A percentile compares a stretch with the other conserved stretches of the same genome.
Conservation (phyloP, 1,140 invertebrate genomes). For the Cyclargus thomasi region DNA sequence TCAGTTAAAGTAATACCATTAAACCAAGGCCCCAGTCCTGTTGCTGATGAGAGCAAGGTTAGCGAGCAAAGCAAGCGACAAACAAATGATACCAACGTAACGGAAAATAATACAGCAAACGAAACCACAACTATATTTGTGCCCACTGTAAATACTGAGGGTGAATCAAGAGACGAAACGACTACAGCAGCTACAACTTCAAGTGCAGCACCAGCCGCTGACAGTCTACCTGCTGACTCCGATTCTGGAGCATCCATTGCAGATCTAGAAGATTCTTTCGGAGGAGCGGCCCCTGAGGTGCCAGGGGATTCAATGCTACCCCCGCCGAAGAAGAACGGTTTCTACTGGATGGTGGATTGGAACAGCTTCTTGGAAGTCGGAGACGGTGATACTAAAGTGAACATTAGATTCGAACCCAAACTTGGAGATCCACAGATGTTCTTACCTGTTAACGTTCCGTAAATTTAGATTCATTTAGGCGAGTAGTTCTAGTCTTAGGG, state of each 20-base stretch:
- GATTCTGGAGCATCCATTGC: constrained; percentile 70
- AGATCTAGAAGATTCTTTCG: constrained; percentile 87
- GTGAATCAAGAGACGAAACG: constrained; percentile 29
- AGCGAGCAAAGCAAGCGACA: constrained; percentile 67
- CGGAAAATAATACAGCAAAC: background rate
- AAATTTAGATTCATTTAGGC: constrained; percentile 27
- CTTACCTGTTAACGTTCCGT: constrained; percentile 81
- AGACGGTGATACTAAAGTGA: constrained; percentile 84
- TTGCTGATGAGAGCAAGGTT: constrained; percentile 47
- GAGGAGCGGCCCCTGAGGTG: constrained; percentile 74
- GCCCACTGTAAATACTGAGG: constrained; percentile 28
- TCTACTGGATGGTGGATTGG: constrained; percentile 90
- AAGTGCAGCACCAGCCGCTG: constrained; percentile 29
- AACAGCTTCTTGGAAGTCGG: constrained; percentile 89
- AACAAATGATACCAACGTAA: constrained; percentile 47
- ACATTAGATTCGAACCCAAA: constrained; percentile 86
- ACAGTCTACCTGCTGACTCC: constrained; percentile 46
- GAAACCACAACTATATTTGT: constrained; percentile 26
- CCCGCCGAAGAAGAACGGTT: constrained; percentile 81
- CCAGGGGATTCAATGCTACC: constrained; percentile 78
- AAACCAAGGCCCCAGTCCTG: constrained; percentile 47
- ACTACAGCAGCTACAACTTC: constrained; percentile 34
- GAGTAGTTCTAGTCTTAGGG: constrained; percentile 57
- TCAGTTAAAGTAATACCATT: constrained; percentile 65
- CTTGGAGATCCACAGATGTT: constrained; percentile 86